Conservation (phyloP, 2,888 invertebrate species). For the Xylota segnis region DNA sequence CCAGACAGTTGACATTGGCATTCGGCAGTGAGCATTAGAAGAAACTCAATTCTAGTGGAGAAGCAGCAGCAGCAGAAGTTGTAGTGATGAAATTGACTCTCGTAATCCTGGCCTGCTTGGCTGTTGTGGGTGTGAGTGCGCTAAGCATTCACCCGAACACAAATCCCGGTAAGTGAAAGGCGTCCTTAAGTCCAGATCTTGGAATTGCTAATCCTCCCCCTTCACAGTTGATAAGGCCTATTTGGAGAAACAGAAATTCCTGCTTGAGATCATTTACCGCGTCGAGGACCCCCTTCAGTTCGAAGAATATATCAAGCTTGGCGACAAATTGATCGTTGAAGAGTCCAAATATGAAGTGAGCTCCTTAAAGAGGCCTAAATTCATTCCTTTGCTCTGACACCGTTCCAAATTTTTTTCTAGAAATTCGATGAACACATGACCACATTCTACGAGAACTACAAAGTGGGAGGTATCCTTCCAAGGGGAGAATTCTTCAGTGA, state of each 20-base stretch:
- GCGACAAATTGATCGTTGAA: constrained; percentile 77
- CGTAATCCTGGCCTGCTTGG: constrained; percentile 81
- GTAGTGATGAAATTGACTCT: constrained; percentile 81
- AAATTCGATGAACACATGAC: constrained; percentile 79
- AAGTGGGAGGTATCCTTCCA: constrained; percentile 85
- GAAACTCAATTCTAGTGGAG: constrained; percentile 78
- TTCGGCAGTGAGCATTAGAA: constrained; percentile 30
- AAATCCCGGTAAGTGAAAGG: constrained; percentile 32
- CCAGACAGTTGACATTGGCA: constrained; percentile 55
- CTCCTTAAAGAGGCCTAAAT: not conserved
- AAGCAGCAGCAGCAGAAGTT: constrained; percentile 79
- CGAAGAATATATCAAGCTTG: constrained; percentile 81
- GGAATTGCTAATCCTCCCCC: not conserved
- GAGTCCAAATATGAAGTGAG: constrained; percentile 79
- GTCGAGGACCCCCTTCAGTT: constrained; percentile 80
- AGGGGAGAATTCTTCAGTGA: constrained; percentile 86
- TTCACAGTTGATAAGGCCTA: constrained; percentile 79
- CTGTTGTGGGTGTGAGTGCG: constrained; percentile 80
- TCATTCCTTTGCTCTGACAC: not conserved
- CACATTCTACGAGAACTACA: constrained; percentile 80
- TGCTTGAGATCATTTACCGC: constrained; percentile 80
- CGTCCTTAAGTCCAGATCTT: not conserved
- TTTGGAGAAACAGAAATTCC: constrained; percentile 80
- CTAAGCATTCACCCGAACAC: constrained; percentile 73
- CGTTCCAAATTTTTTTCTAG: constrained; percentile 71